phyloP scores from a whole-genome alignment of 2,888 invertebrate species.

The Steromphala cineraria region DNA sequence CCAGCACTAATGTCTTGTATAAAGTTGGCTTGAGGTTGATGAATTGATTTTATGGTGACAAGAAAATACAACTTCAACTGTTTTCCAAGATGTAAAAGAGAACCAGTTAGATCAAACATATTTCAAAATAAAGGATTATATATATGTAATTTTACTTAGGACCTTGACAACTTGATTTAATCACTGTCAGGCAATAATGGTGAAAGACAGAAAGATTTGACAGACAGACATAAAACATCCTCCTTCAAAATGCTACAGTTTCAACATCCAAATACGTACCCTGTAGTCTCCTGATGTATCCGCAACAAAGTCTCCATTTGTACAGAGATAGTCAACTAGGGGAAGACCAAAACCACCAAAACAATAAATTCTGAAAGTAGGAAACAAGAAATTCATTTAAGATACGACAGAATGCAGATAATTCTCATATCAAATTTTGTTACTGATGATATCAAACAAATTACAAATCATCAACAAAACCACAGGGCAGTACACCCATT shows the following conservation, averaged over 20 bases:
- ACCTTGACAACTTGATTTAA: too few relatives aligned
- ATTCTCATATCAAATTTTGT: background rate
- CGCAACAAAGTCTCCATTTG: constrained; percentile 44
- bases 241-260: background rate
- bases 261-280: background rate
- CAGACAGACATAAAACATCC: background rate
- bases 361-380: constrained; percentile 60
- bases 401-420: too few relatives aligned
- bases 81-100: too few relatives aligned
- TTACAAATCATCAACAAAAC: background rate
- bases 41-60: too few relatives aligned
- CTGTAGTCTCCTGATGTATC: constrained; percentile 25
- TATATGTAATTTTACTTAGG: too few relatives aligned
- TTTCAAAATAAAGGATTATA: too few relatives aligned
- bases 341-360: constrained; percentile 68
- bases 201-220: too few relatives aligned
- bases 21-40: too few relatives aligned
- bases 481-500: background rate
- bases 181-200: too few relatives aligned
- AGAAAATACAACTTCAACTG: too few relatives aligned
- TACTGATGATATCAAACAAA: background rate
- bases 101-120: too few relatives aligned
- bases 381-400: background rate
- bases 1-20: too few relatives aligned
- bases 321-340: constrained; percentile 33